Conservation (phyloP, 2,797 vertebrate genomes). For the Malacoctenus gilli region DNA sequence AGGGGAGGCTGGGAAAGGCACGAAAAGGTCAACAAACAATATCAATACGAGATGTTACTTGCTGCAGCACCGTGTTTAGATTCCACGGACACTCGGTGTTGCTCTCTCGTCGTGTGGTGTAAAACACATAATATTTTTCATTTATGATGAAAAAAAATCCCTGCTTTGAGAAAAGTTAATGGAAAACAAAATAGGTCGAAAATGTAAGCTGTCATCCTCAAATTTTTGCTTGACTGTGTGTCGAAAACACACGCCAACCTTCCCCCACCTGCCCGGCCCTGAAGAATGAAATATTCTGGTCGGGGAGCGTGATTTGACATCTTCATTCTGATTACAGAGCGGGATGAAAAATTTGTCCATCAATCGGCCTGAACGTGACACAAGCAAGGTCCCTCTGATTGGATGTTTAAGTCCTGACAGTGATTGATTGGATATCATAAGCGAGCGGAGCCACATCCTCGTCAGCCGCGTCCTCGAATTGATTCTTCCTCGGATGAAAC, state of each 20-base stretch:
- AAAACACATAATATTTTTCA: slow-evolving; percentile 19
- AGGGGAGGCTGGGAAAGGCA: slow-evolving; percentile 13
- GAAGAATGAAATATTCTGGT: slow-evolving; percentile 40
- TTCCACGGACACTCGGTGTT: not conserved
- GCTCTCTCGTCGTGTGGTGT: not conserved
- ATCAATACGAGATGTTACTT: slow-evolving; percentile 8
- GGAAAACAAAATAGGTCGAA: too few relatives aligned
- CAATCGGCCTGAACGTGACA: slow-evolving; percentile 68
- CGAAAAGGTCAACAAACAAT: slow-evolving; percentile 26
- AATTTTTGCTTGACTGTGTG: too few relatives aligned
- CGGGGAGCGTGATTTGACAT: slow-evolving; percentile 46
- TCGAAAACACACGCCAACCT: too few relatives aligned
- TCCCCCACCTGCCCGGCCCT: slow-evolving; percentile 4
- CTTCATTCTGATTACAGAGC: slow-evolving; percentile 53
- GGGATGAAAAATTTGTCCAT: slow-evolving; percentile 64
- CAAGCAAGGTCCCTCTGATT: slow-evolving; percentile 75
- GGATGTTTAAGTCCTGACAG: slow-evolving; percentile 71
- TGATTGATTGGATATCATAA: slow-evolving; percentile 67
- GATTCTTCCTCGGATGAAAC: slow-evolving; percentile 33
- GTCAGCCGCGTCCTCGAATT: slow-evolving; percentile 22
- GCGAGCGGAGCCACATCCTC: slow-evolving; percentile 17
- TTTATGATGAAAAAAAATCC: too few relatives aligned
- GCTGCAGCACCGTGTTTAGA: slow-evolving; percentile 1
- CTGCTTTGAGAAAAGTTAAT: too few relatives aligned
- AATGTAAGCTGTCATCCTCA: too few relatives aligned